Conservation (phyloP, 2,797 vertebrate species). For the Alosa sapidissima region DNA sequence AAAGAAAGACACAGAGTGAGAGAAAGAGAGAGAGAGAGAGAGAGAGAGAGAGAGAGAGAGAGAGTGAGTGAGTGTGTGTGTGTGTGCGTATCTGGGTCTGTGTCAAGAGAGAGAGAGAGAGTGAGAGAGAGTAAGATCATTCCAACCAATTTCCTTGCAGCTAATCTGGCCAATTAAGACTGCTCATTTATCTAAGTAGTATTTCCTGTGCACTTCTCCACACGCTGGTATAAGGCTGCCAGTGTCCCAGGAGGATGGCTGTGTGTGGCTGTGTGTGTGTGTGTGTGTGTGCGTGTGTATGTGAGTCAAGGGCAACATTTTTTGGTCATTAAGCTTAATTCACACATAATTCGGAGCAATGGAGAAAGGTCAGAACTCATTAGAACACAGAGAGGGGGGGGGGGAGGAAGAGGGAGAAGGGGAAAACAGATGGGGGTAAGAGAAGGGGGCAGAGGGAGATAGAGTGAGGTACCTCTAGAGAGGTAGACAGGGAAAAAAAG, state of each 20-base stretch:
- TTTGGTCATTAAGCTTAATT: conserved; percentile 28
- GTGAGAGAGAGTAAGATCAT: background rate
- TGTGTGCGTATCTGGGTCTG: background rate
- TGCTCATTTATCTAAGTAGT: conserved; percentile 17
- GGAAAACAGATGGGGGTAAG: background rate
- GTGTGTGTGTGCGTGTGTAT: no score
- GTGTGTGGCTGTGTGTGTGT: no score
- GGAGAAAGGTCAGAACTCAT: background rate
- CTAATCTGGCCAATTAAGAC: conserved; percentile 20
- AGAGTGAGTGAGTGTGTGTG: background rate
- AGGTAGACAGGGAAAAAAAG: background rate
- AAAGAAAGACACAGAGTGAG: background rate
- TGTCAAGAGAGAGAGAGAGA: background rate
- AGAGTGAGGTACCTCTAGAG: no score
- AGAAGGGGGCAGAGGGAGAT: background rate
- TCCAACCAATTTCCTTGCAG: conserved; percentile 24
- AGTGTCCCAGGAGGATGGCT: background rate
- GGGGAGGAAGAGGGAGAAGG: background rate
- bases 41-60: background rate
- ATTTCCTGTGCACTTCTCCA: background rate
- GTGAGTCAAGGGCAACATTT: background rate
- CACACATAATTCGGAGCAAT: background rate
- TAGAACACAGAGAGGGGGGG: background rate
- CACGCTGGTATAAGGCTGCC: background rate
- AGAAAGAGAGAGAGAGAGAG: background rate